Evolutionary conservation across 2,797 vertebrate species (phyloP), one percentile per base, ranked within the genome.

Genomic region (Tamandua tetradactyla): DNA sequence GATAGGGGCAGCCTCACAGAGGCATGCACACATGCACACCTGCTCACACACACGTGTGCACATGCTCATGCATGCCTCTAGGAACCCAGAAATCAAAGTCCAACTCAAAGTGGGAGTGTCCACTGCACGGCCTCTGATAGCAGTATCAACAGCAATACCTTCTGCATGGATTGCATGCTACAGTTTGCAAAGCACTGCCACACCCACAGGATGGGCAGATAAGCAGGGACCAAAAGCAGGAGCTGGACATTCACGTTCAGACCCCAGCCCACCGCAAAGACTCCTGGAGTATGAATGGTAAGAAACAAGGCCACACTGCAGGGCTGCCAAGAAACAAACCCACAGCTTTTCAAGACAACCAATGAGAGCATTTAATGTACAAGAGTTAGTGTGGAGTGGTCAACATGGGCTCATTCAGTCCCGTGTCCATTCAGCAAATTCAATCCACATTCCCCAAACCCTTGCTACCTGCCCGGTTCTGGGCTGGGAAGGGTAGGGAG

Each of bases 311-410:
- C 44, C 91, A 59, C 30, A 30, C 12, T 87, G 55, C 35, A 88
- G 40, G 71, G 27, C 37, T 68, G 23, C 84, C 91, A 44, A 84
- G 76, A 78, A 93, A 59, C 64, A 91, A 94, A 91, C 59, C 81
- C 84, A 76, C 55, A 93, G 32, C 55, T 42, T 64, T 66, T 2
- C 0, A 0, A 57, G 3, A 14, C 3, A 74, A n/a, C 0, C 76
- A 62, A 8, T 15, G 59, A 87, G 66, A 76, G 27, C n/a, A 15
- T n/a, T 35, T 27, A 37, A 25, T 25, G 40, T 18, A 37, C 47
- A 74, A 35, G 80, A 1, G 6, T 52, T 4, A 2, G 13, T 17
- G 1, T 82, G 23, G 57, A 68, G 22, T 23, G 20, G 35, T 76
- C 57, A 25, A 15, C 4, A 4, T 10, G 6, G 27, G 59, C 66